These are phyloP conservation scores for Candoia aspera DNA, from an alignment of 2,113 vertebrate species.

Conservation along the genomic window DNA sequence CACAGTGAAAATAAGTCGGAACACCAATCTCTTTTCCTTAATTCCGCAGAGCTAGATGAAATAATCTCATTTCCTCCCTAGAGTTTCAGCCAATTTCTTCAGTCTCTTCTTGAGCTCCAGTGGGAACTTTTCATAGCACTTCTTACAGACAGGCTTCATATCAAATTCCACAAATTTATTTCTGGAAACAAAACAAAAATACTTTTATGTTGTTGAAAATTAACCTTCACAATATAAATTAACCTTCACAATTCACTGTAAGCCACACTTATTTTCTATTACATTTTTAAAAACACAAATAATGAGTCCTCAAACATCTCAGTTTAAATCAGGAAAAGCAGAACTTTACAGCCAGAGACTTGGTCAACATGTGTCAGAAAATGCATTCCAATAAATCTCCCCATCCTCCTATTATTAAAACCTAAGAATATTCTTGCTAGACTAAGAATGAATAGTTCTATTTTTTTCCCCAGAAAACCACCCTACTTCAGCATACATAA, in stretches of 20 bases:
- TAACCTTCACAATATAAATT: not conserved
- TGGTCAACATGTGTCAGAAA: not conserved
- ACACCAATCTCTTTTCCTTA: conserved; percentile 21
- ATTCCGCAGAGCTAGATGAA: conserved; percentile 53
- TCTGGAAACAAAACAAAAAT: conserved; percentile 69
- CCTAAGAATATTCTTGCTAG: not conserved
- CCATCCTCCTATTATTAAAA: not conserved
- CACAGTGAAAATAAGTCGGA: conserved; percentile 52
- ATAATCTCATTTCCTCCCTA: conserved; percentile 86
- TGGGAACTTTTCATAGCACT: conserved; percentile 98
- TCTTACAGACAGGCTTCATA: conserved; percentile 99
- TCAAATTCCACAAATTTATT: conserved; percentile 99
- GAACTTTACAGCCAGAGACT: not conserved
- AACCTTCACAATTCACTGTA: not conserved
- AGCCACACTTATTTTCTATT: not conserved
- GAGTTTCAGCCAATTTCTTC: conserved; percentile 94
- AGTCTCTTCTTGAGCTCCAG: conserved; percentile 98
- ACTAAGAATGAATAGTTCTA: not conserved
- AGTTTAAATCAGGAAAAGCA: not conserved
- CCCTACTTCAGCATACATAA: not conserved
- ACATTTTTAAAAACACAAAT: not conserved
- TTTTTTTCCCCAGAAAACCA: not conserved
- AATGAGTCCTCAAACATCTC: not conserved
- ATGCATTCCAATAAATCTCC: not conserved
- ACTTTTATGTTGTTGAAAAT: conserved; percentile 33